phyloP scores from a whole-genome alignment of 2,888 invertebrate species.

The Incurvaria masculella region DNA sequence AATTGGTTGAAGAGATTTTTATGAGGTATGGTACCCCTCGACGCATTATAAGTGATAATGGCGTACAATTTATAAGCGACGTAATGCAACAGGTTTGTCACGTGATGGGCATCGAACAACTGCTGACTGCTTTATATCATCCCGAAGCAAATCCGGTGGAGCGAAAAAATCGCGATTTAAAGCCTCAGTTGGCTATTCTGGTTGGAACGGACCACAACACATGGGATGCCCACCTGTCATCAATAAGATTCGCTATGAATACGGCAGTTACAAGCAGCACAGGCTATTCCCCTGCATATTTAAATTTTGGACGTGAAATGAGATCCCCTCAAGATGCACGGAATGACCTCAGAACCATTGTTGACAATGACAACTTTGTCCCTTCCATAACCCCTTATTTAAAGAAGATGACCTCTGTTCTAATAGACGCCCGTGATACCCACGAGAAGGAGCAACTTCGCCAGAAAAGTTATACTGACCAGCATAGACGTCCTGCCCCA shows the following conservation, averaged over 20 bases:
- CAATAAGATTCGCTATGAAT: slow-evolving; percentile 15
- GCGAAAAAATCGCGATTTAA: slow-evolving; percentile 21
- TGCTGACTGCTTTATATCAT: slow-evolving; percentile 5
- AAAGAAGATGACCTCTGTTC: background rate
- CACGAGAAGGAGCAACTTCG: background rate
- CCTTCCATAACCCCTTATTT: slow-evolving; percentile 13
- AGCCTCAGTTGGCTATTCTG: slow-evolving; percentile 17
- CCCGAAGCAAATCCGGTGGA: slow-evolving; percentile 22
- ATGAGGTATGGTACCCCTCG: slow-evolving; percentile 24
- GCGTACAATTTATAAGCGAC: slow-evolving; percentile 5
- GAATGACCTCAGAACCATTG: slow-evolving; percentile 1
- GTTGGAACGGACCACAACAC: slow-evolving; percentile 9
- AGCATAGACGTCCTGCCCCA: slow-evolving; percentile 1
- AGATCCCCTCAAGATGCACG: slow-evolving; percentile 9
- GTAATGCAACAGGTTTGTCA: slow-evolving; percentile 8
- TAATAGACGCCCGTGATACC: background rate
- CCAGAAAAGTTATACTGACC: background rate
- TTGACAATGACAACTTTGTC: background rate
- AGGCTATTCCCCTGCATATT: slow-evolving; percentile 11
- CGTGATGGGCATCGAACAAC: slow-evolving; percentile 4
- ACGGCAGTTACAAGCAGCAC: slow-evolving; percentile 6
- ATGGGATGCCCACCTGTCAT: slow-evolving; percentile 12
- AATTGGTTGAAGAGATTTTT: slow-evolving; percentile 23
- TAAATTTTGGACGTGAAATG: slow-evolving; percentile 15
- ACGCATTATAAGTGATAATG: slow-evolving; percentile 19